Conservation (phyloP, 2,113 vertebrate genomes). For the Nothoprocta perdicaria region DNA sequence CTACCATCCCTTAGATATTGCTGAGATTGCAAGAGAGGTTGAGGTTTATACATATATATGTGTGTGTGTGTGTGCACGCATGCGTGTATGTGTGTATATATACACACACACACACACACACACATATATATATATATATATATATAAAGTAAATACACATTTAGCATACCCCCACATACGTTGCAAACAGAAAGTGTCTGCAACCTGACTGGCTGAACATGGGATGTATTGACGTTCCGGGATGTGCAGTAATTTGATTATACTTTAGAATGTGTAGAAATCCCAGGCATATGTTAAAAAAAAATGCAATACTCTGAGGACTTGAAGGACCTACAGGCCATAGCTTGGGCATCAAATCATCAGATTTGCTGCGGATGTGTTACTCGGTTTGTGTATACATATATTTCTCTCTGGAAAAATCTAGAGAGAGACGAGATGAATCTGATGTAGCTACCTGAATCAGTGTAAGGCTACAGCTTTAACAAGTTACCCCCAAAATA, state of each 20-base stretch:
- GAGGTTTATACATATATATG: no score
- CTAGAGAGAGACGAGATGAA: neutral
- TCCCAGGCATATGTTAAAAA: neutral
- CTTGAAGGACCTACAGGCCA: neutral
- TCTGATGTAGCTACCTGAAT: neutral
- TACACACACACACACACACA: no score
- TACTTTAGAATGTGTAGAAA: neutral
- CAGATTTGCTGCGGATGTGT: neutral
- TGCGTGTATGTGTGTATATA: no score
- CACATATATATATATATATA: no score
- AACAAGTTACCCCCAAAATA: neutral
- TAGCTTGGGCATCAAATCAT: neutral
- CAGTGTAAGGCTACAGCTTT: neutral
- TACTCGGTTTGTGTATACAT: neutral
- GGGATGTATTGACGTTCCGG: neutral
- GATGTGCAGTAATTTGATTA: neutral
- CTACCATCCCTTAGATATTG: neutral
- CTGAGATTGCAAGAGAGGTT: no score
- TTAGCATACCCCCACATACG: neutral
- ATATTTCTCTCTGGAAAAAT: neutral
- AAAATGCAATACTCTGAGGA: neutral
- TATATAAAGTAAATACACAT: neutral
- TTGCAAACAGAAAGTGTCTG: neutral
- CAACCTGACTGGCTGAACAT: neutral
- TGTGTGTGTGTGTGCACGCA: no score